Conservation (phyloP, 2,797 vertebrate genomes). For the Phoebastria nigripes region DNA sequence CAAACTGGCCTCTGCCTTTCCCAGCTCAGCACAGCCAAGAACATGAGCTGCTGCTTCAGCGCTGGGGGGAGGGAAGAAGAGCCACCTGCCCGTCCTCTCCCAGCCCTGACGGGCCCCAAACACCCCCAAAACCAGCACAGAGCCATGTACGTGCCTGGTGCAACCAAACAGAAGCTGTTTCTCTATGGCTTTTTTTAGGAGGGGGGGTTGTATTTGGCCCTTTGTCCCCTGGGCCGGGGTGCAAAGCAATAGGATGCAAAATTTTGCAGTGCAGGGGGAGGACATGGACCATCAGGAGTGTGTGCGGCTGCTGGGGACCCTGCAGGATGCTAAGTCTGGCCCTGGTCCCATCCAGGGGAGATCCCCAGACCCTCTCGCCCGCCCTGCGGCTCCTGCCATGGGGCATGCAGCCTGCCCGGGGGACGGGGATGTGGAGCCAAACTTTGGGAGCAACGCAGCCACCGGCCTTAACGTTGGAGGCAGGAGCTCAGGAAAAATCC, state of each 20-base stretch:
- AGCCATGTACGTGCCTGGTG: fast-evolving
- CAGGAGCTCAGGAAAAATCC: not conserved
- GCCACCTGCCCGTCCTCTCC: not conserved
- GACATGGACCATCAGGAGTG: fast-evolving
- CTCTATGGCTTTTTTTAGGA: fast-evolving
- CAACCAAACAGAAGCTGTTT: not conserved
- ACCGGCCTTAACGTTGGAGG: fast-evolving
- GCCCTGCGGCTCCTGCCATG: fast-evolving
- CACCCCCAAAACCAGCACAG: not conserved
- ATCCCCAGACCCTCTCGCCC: not conserved
- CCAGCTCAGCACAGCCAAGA: not conserved
- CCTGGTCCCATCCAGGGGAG: not conserved
- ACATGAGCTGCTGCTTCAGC: not conserved
- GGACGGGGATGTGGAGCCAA: fast-evolving
- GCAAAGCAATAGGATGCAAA: not conserved
- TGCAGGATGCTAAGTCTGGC: not conserved
- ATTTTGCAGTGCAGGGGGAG: not conserved
- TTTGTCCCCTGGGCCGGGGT: not conserved
- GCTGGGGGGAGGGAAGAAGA: fast-evolving
- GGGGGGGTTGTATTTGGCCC: fast-evolving
- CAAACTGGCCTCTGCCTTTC: not conserved
- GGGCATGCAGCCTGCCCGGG: not conserved
- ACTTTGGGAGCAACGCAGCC: not conserved
- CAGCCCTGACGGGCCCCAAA: fast-evolving
- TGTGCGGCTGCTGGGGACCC: not conserved